Evolutionary conservation across 2,888 invertebrate genomes (phyloP).

Genomic region (Ametastegia equiseti): DNA sequence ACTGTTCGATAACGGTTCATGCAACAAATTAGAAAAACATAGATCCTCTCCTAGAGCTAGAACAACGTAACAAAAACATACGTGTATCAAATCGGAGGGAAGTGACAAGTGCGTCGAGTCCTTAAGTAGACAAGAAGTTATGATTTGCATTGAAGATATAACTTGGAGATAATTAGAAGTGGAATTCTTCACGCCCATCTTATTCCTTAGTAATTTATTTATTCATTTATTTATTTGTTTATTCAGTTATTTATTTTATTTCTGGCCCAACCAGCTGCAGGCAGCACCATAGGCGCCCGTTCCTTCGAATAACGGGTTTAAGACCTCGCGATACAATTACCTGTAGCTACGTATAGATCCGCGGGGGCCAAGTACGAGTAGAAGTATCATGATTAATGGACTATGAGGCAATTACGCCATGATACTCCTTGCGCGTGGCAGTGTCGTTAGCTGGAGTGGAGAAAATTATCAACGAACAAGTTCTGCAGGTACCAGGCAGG

Average conservation of each 20-base stretch:
- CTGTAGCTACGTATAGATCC: constrained; percentile 41
- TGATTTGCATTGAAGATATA: too few species aligned
- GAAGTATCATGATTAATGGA: constrained; percentile 68
- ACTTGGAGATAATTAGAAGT: neutral
- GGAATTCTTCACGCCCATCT: neutral
- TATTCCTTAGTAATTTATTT: too few species aligned
- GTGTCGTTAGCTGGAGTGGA: constrained; percentile 30
- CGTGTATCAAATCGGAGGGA: too few species aligned
- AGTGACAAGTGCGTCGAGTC: too few species aligned
- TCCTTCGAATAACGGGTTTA: constrained; percentile 40
- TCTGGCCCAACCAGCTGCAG: constrained; percentile 5
- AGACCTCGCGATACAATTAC: constrained; percentile 46
- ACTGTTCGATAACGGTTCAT: too few species aligned
- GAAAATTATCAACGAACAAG: constrained; percentile 39
- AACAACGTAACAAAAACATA: too few species aligned
- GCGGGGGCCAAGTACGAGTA: constrained; percentile 44
- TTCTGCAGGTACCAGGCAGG: neutral
- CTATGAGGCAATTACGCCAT: constrained; percentile 66
- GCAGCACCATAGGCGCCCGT: constrained; percentile 4
- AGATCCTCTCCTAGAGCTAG: too few species aligned
- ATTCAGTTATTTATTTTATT: neutral
- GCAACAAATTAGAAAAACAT: too few species aligned
- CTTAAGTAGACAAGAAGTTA: too few species aligned
- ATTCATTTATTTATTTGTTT: neutral
- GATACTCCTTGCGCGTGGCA: constrained; percentile 55